Conservation (phyloP, 2,113 vertebrate species). For the Podiceps cristatus region DNA sequence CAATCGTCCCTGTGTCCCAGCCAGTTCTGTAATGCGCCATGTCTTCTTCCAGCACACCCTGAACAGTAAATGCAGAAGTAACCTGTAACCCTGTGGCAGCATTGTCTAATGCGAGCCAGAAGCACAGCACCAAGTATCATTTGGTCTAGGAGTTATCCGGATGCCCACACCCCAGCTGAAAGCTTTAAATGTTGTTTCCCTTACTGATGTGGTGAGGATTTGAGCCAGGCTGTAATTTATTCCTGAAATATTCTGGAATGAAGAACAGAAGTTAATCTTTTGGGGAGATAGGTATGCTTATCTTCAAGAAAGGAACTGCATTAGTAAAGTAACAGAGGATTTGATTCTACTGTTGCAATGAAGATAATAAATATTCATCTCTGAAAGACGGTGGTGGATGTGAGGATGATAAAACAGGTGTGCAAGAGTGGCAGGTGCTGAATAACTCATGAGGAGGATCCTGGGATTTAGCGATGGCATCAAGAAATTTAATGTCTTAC, state of each 20-base stretch:
- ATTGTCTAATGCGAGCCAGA: not conserved
- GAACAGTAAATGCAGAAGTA: not conserved
- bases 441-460: constrained; percentile 5
- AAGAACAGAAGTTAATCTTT: not conserved
- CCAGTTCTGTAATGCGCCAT: not conserved
- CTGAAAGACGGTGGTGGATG: not conserved
- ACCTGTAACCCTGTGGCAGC: not conserved
- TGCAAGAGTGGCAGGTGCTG: not conserved
- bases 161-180: not conserved
- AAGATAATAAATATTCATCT: constrained; percentile 1
- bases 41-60: not conserved
- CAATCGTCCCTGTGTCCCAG: not conserved
- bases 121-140: not conserved
- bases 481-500: not conserved
- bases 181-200: not conserved
- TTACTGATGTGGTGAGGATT: not conserved
- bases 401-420: not conserved
- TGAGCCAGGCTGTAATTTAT: not conserved
- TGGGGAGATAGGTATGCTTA: not conserved
- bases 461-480: not conserved
- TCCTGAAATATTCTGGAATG: not conserved
- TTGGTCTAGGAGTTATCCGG: not conserved
- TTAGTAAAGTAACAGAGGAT: not conserved
- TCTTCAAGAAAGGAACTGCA: not conserved
- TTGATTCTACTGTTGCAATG: not conserved